These are phyloP conservation scores for Corydoras sp. DNA, from an alignment of 2,113 vertebrate species.

Conservation along the genomic window DNA sequence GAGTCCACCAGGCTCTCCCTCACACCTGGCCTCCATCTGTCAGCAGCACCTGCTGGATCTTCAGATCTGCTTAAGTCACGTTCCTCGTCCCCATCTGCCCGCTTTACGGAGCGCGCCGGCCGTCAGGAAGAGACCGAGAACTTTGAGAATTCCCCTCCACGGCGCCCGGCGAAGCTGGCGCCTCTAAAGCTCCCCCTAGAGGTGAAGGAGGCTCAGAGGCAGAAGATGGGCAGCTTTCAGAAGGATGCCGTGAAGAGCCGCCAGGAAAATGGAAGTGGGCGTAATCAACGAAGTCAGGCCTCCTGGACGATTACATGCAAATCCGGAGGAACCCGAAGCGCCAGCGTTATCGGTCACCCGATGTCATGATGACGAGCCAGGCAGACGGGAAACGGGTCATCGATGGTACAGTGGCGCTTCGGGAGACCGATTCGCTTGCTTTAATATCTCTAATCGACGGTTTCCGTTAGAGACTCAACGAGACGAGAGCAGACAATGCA, in stretches of 20 bases:
- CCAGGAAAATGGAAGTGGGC: slow-evolving; percentile 38
- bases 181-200: slow-evolving; percentile 67
- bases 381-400: no score
- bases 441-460: no score
- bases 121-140: slow-evolving; percentile 45
- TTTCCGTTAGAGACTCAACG: no score
- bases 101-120: slow-evolving; percentile 11
- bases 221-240: slow-evolving; percentile 62
- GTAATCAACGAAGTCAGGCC: not conserved
- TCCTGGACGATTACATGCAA: no score
- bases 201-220: slow-evolving; percentile 64
- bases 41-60: slow-evolving; percentile 43
- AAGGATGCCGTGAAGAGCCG: slow-evolving; percentile 51
- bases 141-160: slow-evolving; percentile 24
- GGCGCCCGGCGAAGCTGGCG: slow-evolving; percentile 65
- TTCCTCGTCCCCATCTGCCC: not conserved
- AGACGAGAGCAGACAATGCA: no score
- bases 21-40: slow-evolving; percentile 60
- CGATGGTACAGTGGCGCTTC: no score
- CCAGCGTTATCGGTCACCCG: no score
- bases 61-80: slow-evolving; percentile 40
- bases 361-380: no score
- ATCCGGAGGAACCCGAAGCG: no score
- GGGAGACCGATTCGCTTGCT: no score
- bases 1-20: slow-evolving; percentile 53